These are phyloP conservation scores for Hypselothyrea guttata DNA, from an alignment of 2,888 invertebrate genomes.

Conservation along the genomic window DNA sequence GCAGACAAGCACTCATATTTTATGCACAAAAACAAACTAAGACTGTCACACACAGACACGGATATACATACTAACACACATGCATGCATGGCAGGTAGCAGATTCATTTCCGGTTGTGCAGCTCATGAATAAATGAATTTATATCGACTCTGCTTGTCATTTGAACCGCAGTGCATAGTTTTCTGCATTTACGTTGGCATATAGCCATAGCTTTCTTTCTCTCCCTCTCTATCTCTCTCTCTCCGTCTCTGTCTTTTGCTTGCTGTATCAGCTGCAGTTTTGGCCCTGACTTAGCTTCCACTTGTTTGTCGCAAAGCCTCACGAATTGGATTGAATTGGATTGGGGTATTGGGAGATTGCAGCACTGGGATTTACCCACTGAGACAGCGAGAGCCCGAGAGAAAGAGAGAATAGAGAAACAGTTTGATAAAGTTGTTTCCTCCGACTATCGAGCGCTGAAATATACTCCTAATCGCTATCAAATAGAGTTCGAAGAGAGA, in stretches of 20 bases:
- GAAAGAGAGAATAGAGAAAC: not conserved
- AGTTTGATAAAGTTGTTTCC: not conserved
- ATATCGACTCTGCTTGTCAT: constrained; percentile 67
- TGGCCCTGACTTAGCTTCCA: constrained; percentile 27
- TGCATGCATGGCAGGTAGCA: constrained; percentile 33
- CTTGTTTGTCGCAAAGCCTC: constrained; percentile 32
- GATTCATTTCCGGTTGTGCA: constrained; percentile 68
- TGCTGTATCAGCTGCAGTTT: constrained; percentile 18
- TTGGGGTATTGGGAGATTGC: constrained; percentile 5
- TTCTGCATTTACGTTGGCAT: too few relatives aligned
- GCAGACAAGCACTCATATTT: constrained; percentile 46
- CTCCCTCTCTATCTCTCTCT: constrained; percentile 28
- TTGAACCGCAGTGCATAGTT: constrained; percentile 64
- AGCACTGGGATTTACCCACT: not conserved
- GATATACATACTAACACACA: constrained; percentile 7
- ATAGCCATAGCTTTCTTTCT: too few relatives aligned
- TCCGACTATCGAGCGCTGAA: constrained; percentile 41
- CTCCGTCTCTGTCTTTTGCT: constrained; percentile 2
- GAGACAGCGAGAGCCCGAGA: not conserved
- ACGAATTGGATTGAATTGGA: constrained; percentile 30
- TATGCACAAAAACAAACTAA: constrained; percentile 40
- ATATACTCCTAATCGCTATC: constrained; percentile 53
- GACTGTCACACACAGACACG: constrained; percentile 21
- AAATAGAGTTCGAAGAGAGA: constrained; percentile 40
- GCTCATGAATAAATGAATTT: constrained; percentile 76